A percentile compares a stretch with the other conserved stretches of the same genome.
phyloP scores from a whole-genome alignment of 2,113 vertebrate genomes.

The Eulacestoma nigropectus region DNA sequence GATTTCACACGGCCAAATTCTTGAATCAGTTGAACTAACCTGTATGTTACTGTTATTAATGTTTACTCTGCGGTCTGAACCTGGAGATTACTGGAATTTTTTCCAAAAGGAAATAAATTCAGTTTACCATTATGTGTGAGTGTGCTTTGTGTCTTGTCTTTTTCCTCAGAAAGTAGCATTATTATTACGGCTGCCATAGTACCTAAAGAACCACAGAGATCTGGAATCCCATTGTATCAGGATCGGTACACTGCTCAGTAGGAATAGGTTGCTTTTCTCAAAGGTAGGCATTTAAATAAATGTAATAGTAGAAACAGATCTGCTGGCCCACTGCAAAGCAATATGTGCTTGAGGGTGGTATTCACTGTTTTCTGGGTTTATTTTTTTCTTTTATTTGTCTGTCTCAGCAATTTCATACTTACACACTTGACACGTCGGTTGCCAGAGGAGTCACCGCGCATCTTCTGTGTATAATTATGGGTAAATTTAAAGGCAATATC shows the following conservation, averaged over 20 bases:
- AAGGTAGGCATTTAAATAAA: not conserved
- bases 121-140: constrained; percentile 82
- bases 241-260: not conserved
- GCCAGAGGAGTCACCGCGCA: not conserved
- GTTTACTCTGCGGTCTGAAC: constrained; percentile 96
- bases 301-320: not conserved
- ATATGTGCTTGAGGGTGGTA: not conserved
- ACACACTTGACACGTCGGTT: not conserved
- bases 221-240: not conserved
- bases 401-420: not conserved
- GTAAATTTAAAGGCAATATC: not conserved
- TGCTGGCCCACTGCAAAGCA: constrained; percentile 18
- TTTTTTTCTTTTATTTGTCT: not conserved
- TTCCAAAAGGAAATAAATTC: constrained; percentile 86
- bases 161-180: constrained; percentile 49
- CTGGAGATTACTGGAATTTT: constrained; percentile 98
- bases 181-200: not conserved
- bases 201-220: not conserved
- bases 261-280: not conserved
- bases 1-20: constrained; percentile 84
- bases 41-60: constrained; percentile 99
- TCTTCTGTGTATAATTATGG: not conserved
- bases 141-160: constrained; percentile 67
- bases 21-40: constrained; percentile 89
- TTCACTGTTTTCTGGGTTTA: not conserved